Conservation (phyloP, 2,113 vertebrate species). For the Rhodinocichla rosea region DNA sequence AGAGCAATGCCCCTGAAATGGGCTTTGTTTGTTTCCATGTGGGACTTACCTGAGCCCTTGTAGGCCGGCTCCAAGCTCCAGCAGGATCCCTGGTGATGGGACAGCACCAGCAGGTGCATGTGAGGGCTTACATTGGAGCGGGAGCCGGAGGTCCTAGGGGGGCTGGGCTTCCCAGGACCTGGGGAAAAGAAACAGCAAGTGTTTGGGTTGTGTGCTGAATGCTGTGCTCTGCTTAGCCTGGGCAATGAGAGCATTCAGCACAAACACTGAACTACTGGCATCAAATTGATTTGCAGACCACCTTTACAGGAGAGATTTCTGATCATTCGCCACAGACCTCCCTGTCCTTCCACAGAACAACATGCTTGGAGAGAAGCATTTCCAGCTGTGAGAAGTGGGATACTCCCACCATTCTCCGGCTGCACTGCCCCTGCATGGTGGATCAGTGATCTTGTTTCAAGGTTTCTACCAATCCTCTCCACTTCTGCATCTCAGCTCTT, state of each 20-base stretch:
- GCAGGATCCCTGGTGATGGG: conserved; percentile 64
- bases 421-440: neutral
- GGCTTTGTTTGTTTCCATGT: neutral
- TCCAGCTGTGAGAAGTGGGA: neutral
- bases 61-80: conserved; percentile 68
- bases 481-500: neutral
- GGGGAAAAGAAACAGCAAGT: conserved; percentile 56
- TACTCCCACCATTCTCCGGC: neutral
- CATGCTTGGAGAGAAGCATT: neutral
- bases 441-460: neutral
- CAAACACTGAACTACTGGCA: neutral
- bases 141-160: conserved; percentile 62
- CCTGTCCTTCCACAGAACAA: neutral
- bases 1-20: neutral
- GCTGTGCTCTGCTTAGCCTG: conserved; percentile 47
- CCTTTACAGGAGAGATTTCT: conserved; percentile 7
- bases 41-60: conserved; percentile 66
- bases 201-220: conserved; percentile 27
- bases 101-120: conserved; percentile 62
- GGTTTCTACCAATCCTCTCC: neutral
- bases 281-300: conserved; percentile 71
- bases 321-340: neutral
- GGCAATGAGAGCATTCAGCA: conserved; percentile 58
- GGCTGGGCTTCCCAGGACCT: conserved; percentile 62
- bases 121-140: conserved; percentile 50